Evolutionary conservation across 2,113 vertebrate genomes (phyloP).

Genomic region (Oceanites oceanicus): DNA sequence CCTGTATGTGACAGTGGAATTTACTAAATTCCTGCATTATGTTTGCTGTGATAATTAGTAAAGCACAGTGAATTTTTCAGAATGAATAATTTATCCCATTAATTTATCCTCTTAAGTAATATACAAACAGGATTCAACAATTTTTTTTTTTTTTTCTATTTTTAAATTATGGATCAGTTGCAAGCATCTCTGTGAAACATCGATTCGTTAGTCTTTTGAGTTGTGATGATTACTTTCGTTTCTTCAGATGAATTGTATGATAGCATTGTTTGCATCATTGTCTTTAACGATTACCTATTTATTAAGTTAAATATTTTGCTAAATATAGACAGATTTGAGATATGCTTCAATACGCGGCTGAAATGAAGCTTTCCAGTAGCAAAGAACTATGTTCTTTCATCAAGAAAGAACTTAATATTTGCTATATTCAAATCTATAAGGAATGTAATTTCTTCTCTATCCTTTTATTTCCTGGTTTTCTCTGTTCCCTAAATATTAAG

Average conservation of each 20-base stretch:
- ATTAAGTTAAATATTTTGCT: not conserved
- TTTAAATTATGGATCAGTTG: not conserved
- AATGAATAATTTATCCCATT: conserved; percentile 3
- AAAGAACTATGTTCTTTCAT: not conserved
- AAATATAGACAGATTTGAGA: not conserved
- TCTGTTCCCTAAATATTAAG: not conserved
- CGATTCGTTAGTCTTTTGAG: not conserved
- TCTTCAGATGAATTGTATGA: not conserved
- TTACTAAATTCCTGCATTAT: not conserved
- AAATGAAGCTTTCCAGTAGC: not conserved
- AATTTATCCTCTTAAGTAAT: not conserved
- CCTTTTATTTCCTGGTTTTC: not conserved
- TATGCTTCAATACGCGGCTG: not conserved
- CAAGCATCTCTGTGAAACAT: not conserved
- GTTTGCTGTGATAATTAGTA: conserved; percentile 13
- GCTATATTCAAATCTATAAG: not conserved
- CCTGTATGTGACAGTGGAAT: not conserved
- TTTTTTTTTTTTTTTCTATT: not conserved
- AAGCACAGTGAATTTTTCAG: not conserved
- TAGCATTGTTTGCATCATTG: not conserved
- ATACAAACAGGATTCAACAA: not conserved
- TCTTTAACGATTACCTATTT: not conserved
- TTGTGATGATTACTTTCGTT: not conserved
- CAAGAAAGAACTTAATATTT: not conserved
- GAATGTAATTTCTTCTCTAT: not conserved